Percentiles rank a stretch among this genome's conserved stretches.
Evolutionary conservation across 2,113 vertebrate species (phyloP).

Genomic region (Probosciger aterrimus): DNA sequence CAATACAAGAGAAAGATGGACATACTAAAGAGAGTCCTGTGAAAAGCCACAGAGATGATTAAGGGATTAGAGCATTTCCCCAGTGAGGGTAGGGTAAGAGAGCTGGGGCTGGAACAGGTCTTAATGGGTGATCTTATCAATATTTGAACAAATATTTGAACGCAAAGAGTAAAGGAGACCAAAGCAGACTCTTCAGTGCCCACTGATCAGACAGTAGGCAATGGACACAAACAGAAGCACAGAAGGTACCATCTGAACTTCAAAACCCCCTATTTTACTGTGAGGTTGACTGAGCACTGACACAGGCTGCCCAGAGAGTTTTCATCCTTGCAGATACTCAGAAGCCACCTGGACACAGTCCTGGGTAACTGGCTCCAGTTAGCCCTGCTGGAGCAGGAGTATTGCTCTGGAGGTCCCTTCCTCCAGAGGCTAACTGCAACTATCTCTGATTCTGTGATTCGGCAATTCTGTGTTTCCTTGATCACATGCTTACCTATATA

Average conservation of each 20-base stretch:
- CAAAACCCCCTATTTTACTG: background rate
- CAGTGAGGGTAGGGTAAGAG: background rate
- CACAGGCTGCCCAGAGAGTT: background rate
- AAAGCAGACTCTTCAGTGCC: background rate
- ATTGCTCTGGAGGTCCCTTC: background rate
- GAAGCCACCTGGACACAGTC: background rate
- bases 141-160: background rate
- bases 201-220: background rate
- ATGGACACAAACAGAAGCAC: background rate
- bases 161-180: background rate
- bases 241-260: background rate
- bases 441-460: background rate
- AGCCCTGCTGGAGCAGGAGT: background rate
- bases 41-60: background rate
- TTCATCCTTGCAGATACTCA: background rate
- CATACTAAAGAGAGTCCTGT: background rate
- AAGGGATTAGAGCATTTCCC: background rate
- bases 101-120: background rate
- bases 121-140: background rate
- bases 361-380: background rate
- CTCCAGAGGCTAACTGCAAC: background rate
- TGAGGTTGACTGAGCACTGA: background rate
- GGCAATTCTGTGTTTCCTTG: background rate
- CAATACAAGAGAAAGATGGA: background rate
- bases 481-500: background rate